Evolutionary conservation across 1,140 invertebrate species (phyloP), one percentile per base, ranked within the genome.

Genomic region (Chironomus striatipennis): DNA sequence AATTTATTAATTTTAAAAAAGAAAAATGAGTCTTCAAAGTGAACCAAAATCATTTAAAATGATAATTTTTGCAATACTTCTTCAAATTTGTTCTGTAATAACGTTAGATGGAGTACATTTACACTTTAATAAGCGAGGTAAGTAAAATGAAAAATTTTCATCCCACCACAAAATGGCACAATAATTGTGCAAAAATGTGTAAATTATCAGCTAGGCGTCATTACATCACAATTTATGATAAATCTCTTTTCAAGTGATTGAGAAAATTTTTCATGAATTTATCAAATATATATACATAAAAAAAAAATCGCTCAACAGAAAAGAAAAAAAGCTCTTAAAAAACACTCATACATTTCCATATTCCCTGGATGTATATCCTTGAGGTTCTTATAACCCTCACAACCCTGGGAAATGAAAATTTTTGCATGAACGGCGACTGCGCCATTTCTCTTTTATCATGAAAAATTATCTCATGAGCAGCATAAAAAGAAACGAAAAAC

Each of bases 291-390:
- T 18, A n/a, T 67, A 17, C 18, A 5, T 20, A 8, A 21, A 20
- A 70, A 57, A n/a, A 57, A 21, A 1, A 6, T 20, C 17, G 7
- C 10, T 20, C n/a, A 57, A 3, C 47, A 57, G 7, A 2, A 57
- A 57, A n/a, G n/a, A n/a, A 57, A 18, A 70, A 70, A 57, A 57
- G 47, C 47, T 57, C 12, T 57, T 70, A 18, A 20, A 20, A 70
- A n/a, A 70, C 65, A 70, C 65, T 70, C 65, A 70, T 21, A 70
- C 65, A 70, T 70, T 70, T 70, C 17, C 65, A 70, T 21, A 70
- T 70, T 70, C 65, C 65, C 65, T 20, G 65, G 65, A 70, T 70
- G 10, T 8, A 70, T 21, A 70, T 70, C 65, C 65, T 70, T 70
- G 65, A 70, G n/a, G 17, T 67, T 70, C 65, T 17, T 17, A 70